Percentiles rank a stretch among this genome's conserved stretches.
phyloP scores from a whole-genome alignment of 2,888 invertebrate genomes.

The Piscicola geometra region DNA sequence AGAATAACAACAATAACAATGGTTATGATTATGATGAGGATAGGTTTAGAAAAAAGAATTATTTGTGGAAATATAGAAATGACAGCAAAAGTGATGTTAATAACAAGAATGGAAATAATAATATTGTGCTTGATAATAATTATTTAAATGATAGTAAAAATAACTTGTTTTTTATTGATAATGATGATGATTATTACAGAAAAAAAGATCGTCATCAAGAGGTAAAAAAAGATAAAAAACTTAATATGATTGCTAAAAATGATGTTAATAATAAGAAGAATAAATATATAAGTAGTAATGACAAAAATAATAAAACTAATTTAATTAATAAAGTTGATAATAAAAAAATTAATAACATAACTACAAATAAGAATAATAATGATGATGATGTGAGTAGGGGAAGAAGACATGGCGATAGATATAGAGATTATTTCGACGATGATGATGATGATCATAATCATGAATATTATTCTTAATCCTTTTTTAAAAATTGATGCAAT shows the following conservation, averaged over 20 bases:
- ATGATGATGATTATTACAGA: not conserved
- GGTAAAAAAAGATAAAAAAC: not conserved
- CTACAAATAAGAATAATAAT: not conserved
- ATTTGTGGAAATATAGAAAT: not conserved
- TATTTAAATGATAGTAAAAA: not conserved
- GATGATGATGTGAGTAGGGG: not conserved
- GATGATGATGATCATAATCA: not conserved
- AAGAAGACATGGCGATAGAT: not conserved
- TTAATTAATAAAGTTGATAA: not conserved
- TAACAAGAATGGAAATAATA: constrained; percentile 2
- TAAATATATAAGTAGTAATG: not conserved
- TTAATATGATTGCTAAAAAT: not conserved
- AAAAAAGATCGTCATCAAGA: not conserved
- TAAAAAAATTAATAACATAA: not conserved
- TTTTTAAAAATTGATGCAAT: too few relatives aligned
- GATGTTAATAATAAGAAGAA: not conserved
- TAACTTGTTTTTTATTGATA: not conserved
- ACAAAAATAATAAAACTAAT: not conserved
- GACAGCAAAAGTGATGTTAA: not conserved
- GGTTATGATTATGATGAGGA: not conserved
- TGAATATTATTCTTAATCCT: too few relatives aligned
- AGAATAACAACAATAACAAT: constrained; percentile 11
- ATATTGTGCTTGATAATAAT: not conserved
- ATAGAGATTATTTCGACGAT: not conserved
- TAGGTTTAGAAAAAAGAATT: not conserved